phyloP scores from a whole-genome alignment of 2,797 vertebrate species.

The Hydrolagus colliei region DNA sequence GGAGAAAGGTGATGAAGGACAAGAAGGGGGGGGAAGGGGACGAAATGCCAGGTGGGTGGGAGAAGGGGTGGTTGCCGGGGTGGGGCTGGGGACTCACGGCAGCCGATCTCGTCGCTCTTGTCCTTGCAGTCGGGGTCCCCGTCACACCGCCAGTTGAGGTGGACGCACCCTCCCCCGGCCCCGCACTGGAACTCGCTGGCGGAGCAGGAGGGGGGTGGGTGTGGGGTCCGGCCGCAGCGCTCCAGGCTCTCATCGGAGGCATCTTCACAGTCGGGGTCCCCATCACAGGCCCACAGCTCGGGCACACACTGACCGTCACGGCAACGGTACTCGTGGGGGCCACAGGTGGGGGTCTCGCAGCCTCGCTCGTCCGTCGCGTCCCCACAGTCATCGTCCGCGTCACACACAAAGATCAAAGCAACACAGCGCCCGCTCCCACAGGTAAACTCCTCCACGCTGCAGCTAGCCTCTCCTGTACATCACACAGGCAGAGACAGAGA shows the following conservation, averaged over 20 bases:
- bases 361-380: conserved; percentile 85
- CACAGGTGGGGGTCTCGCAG: conserved; percentile 75
- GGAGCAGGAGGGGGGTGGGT: conserved; percentile 62
- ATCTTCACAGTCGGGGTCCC: conserved; percentile 84
- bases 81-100: conserved; percentile 90
- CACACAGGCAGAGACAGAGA: too few species aligned
- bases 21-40: too few species aligned
- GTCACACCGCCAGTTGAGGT: conserved; percentile 86
- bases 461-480: conserved; percentile 71
- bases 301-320: conserved; percentile 83
- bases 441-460: conserved; percentile 76
- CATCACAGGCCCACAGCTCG: conserved; percentile 87
- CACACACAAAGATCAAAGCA: conserved; percentile 76
- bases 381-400: conserved; percentile 81
- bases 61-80: too few species aligned
- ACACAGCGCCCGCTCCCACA: conserved; percentile 82
- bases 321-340: conserved; percentile 81
- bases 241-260: conserved; percentile 75
- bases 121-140: conserved; percentile 95
- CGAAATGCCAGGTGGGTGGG: too few species aligned
- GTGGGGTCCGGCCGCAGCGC: conserved; percentile 65
- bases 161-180: conserved; percentile 84
- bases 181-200: conserved; percentile 75
- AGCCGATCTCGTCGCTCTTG: conserved; percentile 86
- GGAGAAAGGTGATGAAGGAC: too few species aligned